These are phyloP conservation scores for Lonchura striata DNA, from an alignment of 2,113 vertebrate species.

Conservation along the genomic window DNA sequence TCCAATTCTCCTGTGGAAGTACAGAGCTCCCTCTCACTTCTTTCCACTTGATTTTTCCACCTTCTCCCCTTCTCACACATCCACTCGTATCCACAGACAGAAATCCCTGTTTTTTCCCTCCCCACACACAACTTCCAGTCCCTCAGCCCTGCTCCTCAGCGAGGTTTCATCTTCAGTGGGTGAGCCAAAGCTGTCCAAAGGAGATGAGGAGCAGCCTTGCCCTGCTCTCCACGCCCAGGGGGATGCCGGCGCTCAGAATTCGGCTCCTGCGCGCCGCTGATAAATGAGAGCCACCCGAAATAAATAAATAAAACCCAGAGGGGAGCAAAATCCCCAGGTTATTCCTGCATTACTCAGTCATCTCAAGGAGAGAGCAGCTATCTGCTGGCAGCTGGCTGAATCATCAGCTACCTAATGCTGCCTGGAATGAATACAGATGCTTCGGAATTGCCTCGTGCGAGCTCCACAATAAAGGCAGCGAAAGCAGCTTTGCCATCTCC, in stretches of 20 bases:
- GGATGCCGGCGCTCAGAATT: neutral
- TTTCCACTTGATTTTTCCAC: neutral
- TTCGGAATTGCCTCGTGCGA: conserved; percentile 12
- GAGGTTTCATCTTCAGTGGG: neutral
- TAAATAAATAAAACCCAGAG: conserved; percentile 13
- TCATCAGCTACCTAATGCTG: conserved; percentile 56
- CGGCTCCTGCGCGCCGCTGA: neutral
- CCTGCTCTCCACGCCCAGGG: neutral
- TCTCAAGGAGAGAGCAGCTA: conserved; percentile 48
- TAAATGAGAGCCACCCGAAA: conserved; percentile 44
- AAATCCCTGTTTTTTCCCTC: neutral
- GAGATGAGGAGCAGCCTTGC: conserved; percentile 2
- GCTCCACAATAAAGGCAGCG: neutral
- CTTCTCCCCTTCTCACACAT: neutral
- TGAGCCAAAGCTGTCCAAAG: neutral
- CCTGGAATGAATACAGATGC: conserved; percentile 70
- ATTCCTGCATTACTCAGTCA: neutral
- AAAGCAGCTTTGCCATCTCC: conserved; percentile 30
- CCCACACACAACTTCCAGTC: neutral
- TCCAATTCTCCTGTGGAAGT: neutral
- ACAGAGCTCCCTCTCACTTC: neutral
- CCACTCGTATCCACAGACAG: neutral
- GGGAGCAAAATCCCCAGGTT: conserved; percentile 26
- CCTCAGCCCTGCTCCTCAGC: neutral
- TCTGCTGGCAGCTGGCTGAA: conserved; percentile 46